Evolutionary conservation across 2,888 invertebrate species (phyloP).

Genomic region (Clitarchus hookeri): DNA sequence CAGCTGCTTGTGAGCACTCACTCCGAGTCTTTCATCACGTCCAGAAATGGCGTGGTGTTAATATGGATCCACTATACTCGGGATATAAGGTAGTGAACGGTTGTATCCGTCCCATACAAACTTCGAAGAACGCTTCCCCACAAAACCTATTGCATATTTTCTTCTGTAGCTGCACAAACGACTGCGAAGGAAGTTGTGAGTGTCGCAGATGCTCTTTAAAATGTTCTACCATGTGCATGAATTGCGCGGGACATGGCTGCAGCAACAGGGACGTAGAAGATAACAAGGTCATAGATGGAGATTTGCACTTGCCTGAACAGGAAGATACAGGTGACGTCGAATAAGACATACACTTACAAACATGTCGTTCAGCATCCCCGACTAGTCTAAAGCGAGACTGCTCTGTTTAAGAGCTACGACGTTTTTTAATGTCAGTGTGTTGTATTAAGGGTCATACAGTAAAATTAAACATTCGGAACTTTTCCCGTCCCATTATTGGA

Average conservation of each 20-base stretch:
- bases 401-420: neutral
- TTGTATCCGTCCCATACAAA: constrained; percentile 3
- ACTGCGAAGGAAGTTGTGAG: neutral
- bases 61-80: neutral
- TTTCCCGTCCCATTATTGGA: neutral
- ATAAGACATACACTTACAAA: neutral
- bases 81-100: neutral
- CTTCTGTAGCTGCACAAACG: neutral
- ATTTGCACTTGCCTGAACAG: no score
- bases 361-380: neutral
- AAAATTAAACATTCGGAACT: no score
- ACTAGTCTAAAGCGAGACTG: neutral
- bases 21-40: constrained; percentile 20
- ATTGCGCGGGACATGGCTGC: no score
- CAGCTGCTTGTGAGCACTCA: neutral
- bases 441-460: no score
- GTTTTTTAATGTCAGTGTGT: neutral
- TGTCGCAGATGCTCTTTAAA: constrained; percentile 2
- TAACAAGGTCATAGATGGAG: no score
- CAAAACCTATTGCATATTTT: neutral
- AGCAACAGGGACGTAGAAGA: neutral
- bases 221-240: neutral
- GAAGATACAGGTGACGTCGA: neutral
- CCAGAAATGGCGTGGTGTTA: neutral
- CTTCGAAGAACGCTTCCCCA: neutral